Evolutionary conservation across 2,797 vertebrate species (phyloP), one percentile per base, ranked within the genome.

Genomic region (Coilia nasus): DNA sequence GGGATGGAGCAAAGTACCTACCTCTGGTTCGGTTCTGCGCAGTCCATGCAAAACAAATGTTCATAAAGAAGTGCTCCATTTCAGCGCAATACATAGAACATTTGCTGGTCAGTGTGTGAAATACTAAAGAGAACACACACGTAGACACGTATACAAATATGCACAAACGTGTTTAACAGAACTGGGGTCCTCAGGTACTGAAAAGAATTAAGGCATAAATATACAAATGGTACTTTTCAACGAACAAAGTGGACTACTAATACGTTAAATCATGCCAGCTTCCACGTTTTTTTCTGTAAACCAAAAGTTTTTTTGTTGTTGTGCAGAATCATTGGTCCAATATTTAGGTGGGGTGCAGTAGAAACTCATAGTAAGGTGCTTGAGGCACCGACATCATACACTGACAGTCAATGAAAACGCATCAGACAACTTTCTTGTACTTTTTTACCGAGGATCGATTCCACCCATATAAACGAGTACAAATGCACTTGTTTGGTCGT

Each of bases 121-220:
- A 91, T 81, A 85, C 89, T 85, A 41, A 41, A 5, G 92, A 91
- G 86, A 87, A 90, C 84, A 87, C 78, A 84, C 85, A 87, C 78
- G 21, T 86, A 89, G 88, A 88, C 71, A 44, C 28, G 31, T 85
- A 87, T 89, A 90, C 88, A 92, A 92, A 88, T 93, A 93, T 92
- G 94, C 88, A 88, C 62, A 71, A 88, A 87, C 88, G 88, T 87
- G 88, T 85, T 89, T 89, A 89, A 92, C 89, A 87, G 64, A 71
- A 31, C 91, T 86, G 88, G 88, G 80, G 35, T 84, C 71, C 91
- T 84, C 89, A 89, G 88, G 88, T 85, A 91, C 83, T 88, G 71
- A 90, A 94, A 88, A 89, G 87, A 89, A 89, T 92, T 94, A 94
- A 95, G 94, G 93, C 93, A 93, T 78, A 90, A 91, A 84, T 85